Base-by-base conservation (phyloP, 64 coral and sea anemone genomes). In the Hydrozoanthus tunicans region DNA sequence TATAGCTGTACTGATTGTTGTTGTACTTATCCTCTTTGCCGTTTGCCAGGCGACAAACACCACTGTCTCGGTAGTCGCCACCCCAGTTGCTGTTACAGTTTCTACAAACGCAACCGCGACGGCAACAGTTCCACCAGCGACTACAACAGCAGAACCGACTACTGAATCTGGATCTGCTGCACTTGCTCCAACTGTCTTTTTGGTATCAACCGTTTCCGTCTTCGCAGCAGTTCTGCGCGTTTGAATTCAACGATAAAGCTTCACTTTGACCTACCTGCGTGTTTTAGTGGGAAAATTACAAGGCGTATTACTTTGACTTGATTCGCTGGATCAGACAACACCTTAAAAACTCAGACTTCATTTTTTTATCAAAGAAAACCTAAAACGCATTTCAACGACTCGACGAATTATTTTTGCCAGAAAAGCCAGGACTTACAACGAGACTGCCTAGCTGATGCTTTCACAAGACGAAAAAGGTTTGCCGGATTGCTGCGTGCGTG, bases 381-480 rank as follows among this genome's bases (percentile, higher is more conserved):
- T 73, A 57, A 58, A 72, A 75, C 72, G 56, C n/a, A 51, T 12
- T 73, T 69, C 68, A 43, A 73, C 68, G 56, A 88, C 53, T 25
- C 24, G 43, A 88, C 66, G 67, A 88, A 73, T 88, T 86, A 6
- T 70, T 86, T 62, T 72, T 86, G 65, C 53, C n/a, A n/a, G 82
- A 86, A 58, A 20, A 53, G 7, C 51, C 70, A 55, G 54, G 70
- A 73, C 84, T 52, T 59, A 1, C 13, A 88, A 74, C 68, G 27
- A 43, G 57, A 73, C 54, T 74, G 56, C 68, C 55, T 7, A 60
- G 20, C 56, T 59, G 70, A 70, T 61, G 57, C 17, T 61, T 80
- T 24, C 11, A 60, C 57, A 80, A 80, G 66, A 88, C 5, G n/a
- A 56, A 59, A 86, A 57, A 32, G 14, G 13, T 73, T 75, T 58